These are phyloP conservation scores for Callocephalon fimbriatum DNA, from an alignment of 2,113 vertebrate species.

Conservation along the genomic window DNA sequence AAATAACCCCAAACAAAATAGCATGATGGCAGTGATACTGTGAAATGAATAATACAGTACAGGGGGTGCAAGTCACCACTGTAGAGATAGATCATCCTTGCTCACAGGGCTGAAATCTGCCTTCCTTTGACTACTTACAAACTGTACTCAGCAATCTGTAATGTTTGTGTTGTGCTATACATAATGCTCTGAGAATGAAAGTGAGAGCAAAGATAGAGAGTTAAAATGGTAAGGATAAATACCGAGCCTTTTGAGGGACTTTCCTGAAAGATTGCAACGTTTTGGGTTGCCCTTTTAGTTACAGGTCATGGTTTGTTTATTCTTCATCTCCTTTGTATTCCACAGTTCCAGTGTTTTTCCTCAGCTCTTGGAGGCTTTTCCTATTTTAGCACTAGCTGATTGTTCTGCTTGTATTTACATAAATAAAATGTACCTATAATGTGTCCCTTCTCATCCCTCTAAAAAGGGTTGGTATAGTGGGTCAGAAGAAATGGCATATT, in stretches of 20 bases:
- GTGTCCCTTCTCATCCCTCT: not conserved
- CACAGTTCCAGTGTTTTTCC: not conserved
- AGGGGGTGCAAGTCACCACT: not conserved
- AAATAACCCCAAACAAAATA: not conserved
- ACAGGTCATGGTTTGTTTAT: not conserved
- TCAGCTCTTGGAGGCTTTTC: not conserved
- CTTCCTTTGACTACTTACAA: not conserved
- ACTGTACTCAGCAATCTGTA: not conserved
- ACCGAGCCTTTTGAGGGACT: not conserved
- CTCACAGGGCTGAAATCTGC: not conserved
- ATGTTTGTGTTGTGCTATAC: not conserved
- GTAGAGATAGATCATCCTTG: not conserved
- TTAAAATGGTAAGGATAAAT: not conserved
- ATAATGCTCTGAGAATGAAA: not conserved
- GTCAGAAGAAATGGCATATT: not conserved
- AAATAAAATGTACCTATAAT: not conserved
- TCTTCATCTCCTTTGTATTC: not conserved
- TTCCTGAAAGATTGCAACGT: not conserved
- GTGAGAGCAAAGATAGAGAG: not conserved
- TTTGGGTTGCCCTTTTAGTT: not conserved
- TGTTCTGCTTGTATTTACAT: not conserved
- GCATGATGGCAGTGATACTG: not conserved
- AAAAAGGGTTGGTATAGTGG: not conserved
- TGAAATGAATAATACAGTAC: not conserved
- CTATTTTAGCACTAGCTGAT: not conserved